A percentile compares a stretch with the other conserved stretches of the same genome.
Evolutionary conservation across 2,113 vertebrate genomes (phyloP).

Genomic region (Isurus oxyrinchus): DNA sequence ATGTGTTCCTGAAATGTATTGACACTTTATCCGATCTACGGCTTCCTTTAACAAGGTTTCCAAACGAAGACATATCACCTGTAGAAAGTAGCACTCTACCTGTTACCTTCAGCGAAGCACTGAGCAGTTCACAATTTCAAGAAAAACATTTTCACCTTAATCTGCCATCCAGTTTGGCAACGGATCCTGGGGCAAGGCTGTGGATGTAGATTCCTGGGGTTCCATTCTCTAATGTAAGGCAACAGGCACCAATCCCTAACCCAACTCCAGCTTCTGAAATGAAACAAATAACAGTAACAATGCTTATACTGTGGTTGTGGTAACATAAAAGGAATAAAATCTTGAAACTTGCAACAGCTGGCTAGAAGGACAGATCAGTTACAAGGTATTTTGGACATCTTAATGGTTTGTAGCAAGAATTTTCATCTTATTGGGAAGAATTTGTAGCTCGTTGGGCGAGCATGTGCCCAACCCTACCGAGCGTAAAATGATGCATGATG

Average conservation of each 20-base stretch:
- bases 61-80: not conserved
- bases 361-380: not conserved
- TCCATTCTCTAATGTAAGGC: slow-evolving; percentile 76
- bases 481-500: too few species aligned
- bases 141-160: slow-evolving; percentile 59
- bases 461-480: too few species aligned
- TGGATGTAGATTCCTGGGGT: slow-evolving; percentile 89
- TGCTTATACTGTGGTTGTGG: not conserved
- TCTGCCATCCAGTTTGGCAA: slow-evolving; percentile 89
- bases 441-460: too few species aligned
- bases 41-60: not conserved
- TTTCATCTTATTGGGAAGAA: not conserved
- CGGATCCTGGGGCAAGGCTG: slow-evolving; percentile 84
- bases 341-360: not conserved
- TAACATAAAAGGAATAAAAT: not conserved
- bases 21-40: not conserved
- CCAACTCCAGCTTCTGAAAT: slow-evolving; percentile 79
- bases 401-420: not conserved
- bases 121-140: not conserved
- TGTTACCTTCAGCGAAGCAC: not conserved
- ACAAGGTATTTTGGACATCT: not conserved
- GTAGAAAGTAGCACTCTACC: not conserved
- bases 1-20: not conserved
- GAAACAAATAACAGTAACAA: slow-evolving; percentile 2
- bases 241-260: slow-evolving; percentile 86